phyloP scores from a whole-genome alignment of 2,797 vertebrate genomes.

The Psittacula derbiana region DNA sequence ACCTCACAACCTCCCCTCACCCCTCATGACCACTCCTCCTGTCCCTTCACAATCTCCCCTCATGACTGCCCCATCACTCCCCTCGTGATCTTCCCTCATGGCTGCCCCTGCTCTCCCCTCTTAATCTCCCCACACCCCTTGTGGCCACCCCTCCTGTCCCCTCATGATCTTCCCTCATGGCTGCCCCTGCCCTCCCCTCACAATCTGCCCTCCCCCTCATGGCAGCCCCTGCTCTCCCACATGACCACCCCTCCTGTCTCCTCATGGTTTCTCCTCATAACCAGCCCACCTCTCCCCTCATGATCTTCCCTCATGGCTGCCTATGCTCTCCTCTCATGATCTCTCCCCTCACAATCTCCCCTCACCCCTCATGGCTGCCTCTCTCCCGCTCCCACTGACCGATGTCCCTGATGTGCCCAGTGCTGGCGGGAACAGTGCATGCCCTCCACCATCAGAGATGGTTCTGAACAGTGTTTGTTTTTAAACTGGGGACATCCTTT shows the following conservation, averaged over 20 bases:
- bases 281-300: neutral
- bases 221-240: no score
- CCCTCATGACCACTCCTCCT: no score
- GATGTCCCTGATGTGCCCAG: neutral
- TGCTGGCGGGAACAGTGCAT: fast-evolving
- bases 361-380: neutral
- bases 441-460: neutral
- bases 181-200: neutral
- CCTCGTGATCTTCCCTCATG: no score
- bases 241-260: neutral
- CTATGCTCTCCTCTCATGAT: neutral
- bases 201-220: no score
- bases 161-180: no score
- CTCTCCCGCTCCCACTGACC: neutral
- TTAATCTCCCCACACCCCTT: no score
- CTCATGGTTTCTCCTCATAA: no score
- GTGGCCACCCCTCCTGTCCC: no score
- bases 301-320: neutral
- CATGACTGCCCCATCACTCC: no score
- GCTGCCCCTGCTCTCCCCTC: no score
- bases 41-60: no score
- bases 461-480: neutral
- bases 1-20: no score
- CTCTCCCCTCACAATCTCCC: neutral
- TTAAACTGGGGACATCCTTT: neutral